phyloP scores from a whole-genome alignment of 2,888 invertebrate genomes.

The Cerceris rybyensis region DNA sequence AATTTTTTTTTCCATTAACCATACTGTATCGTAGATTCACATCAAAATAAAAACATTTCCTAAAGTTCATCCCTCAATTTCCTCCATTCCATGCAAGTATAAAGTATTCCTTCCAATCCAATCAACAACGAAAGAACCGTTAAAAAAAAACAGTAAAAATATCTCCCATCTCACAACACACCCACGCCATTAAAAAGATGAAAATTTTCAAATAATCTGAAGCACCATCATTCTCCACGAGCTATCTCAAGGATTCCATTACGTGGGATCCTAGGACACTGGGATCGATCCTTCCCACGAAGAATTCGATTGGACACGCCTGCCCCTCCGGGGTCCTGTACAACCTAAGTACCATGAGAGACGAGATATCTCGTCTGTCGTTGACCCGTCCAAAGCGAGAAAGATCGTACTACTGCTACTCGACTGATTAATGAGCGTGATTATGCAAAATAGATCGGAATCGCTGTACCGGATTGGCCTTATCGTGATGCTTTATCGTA shows the following conservation, averaged over 20 bases:
- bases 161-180: too few species aligned
- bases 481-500: constrained; percentile 22
- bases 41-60: too few species aligned
- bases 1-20: too few species aligned
- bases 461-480: constrained; percentile 22
- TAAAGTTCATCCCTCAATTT: too few species aligned
- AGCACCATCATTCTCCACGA: too few species aligned
- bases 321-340: constrained; percentile 50
- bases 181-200: too few species aligned
- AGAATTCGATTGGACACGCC: constrained; percentile 73
- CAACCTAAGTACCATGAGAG: constrained; percentile 34
- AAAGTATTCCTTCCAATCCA: too few species aligned
- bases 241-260: constrained; percentile 15
- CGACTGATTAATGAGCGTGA: constrained; percentile 55
- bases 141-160: too few species aligned
- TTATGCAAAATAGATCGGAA: constrained; percentile 53
- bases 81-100: too few species aligned
- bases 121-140: too few species aligned
- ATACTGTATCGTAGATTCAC: too few species aligned
- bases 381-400: constrained; percentile 35
- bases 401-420: constrained; percentile 1
- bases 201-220: too few species aligned
- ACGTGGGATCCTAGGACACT: constrained; percentile 18
- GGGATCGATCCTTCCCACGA: constrained; percentile 68
- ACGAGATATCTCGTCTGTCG: constrained; percentile 20